These are phyloP conservation scores for Oriolus oriolus DNA, from an alignment of 2,113 vertebrate genomes.

Conservation along the genomic window DNA sequence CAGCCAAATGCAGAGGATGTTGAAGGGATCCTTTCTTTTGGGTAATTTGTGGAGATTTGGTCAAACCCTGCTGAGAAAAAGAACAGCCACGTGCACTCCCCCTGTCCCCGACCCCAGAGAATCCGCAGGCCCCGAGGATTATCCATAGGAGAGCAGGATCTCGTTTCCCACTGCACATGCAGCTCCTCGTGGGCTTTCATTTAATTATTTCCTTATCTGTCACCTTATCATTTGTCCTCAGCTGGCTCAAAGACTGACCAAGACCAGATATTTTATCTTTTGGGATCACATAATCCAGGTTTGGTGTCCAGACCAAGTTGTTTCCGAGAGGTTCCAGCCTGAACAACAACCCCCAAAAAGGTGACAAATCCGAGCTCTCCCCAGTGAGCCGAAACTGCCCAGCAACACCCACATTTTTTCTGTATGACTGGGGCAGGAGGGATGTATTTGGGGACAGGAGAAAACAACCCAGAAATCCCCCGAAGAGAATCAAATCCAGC, in stretches of 20 bases:
- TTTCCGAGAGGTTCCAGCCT: background rate
- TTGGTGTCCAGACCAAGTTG: background rate
- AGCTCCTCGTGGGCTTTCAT: background rate
- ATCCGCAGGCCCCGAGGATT: background rate
- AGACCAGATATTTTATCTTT: background rate
- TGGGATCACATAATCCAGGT: rapidly evolving
- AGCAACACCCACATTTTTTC: background rate
- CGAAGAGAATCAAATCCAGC: background rate
- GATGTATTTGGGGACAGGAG: background rate
- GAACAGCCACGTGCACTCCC: rapidly evolving
- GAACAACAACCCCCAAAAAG: background rate
- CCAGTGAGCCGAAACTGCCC: background rate
- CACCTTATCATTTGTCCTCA: background rate
- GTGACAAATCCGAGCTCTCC: background rate
- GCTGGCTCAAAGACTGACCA: background rate
- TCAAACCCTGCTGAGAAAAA: background rate
- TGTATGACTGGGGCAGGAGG: background rate
- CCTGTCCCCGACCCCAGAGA: background rate
- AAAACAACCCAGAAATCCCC: background rate
- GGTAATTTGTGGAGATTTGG: background rate
- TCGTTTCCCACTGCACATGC: background rate
- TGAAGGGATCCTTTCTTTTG: background rate
- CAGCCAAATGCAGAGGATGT: background rate
- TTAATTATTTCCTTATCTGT: background rate
- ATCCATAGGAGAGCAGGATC: background rate